Evolutionary conservation across 1,140 invertebrate species (phyloP), one percentile per base, ranked within the genome.

Genomic region (Monomorium pharaonis): DNA sequence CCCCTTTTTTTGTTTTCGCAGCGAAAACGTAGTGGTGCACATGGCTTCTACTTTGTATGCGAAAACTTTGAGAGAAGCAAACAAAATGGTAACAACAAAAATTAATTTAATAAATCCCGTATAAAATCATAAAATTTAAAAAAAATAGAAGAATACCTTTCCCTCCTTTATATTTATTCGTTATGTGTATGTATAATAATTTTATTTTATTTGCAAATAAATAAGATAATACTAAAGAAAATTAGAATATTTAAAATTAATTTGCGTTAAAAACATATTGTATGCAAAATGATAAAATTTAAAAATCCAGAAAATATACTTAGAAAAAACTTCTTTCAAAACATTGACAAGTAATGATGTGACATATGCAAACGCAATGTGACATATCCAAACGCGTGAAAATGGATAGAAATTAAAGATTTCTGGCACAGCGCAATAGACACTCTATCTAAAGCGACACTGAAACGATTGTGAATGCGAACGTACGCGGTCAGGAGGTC

Each of bases 401-500:
- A 76, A 27, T 2, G 0, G 18, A 18, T 33, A 44, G 27, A 47
- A 81, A 56, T 42, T 54, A 54, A 56, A 81, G 33, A n/a, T 72
- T 58, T n/a, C 6, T 14, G 85, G 69, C 21, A 12, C n/a, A 63
- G 47, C n/a, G n/a, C 60, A 47, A 69, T 37, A 70, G 67, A 62
- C 44, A 76, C 51, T 63, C 58, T 42, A 44, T 67, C 18, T 33
- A 49, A 60, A 58, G 44, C 42, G 47, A 27, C 47, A 76, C 37
- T 67, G 69, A 88, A 88, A 76, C 51, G 37, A 76, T 72, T n/a
- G 58, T 44, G 24, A 63, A 63, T 44, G 30, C 10, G 16, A 18
- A 33, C 12, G 72, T 69, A 54, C 21, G 74, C 83, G 83, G 75
- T 87, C 81, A 78, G 75, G 42, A 84, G 78, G 86, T 89, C 87